These are phyloP conservation scores for Epinephelus lanceolatus DNA, from an alignment of 2,113 vertebrate genomes.

Conservation along the genomic window DNA sequence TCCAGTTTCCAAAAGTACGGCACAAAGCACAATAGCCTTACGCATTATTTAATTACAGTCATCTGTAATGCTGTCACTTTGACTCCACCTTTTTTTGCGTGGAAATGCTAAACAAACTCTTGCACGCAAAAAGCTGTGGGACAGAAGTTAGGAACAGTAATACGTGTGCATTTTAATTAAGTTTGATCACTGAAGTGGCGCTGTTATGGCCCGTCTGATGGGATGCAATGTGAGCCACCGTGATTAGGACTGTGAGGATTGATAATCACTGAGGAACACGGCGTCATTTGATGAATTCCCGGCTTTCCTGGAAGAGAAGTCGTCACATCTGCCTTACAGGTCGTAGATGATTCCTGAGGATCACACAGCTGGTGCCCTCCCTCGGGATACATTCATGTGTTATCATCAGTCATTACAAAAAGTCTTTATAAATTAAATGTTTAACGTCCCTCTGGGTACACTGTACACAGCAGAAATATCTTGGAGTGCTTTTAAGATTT, in stretches of 20 bases:
- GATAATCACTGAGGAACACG: constrained; percentile 43
- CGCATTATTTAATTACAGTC: constrained; percentile 72
- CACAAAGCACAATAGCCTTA: constrained; percentile 73
- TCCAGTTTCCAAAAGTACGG: constrained; percentile 73
- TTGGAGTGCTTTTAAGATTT: constrained; percentile 12
- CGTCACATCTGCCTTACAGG: constrained; percentile 68
- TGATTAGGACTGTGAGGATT: constrained; percentile 33
- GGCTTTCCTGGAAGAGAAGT: constrained; percentile 50
- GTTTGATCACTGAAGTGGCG: constrained; percentile 5
- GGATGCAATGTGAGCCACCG: constrained; percentile 35
- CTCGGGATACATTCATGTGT: constrained; percentile 66
- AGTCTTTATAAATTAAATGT: constrained; percentile 70
- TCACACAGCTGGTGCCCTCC: constrained; percentile 67
- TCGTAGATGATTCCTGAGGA: constrained; percentile 59
- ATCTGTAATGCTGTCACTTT: constrained; percentile 75
- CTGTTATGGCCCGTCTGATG: constrained; percentile 33
- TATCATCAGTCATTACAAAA: constrained; percentile 72
- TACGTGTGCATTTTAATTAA: constrained; percentile 23
- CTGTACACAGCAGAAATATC: constrained; percentile 7
- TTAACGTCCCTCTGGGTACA: constrained; percentile 58
- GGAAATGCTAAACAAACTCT: constrained; percentile 47
- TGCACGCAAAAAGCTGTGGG: constrained; percentile 31
- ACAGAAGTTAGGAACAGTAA: constrained; percentile 32
- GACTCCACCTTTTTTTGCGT: constrained; percentile 60
- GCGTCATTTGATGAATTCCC: constrained; percentile 36